Base-by-base conservation (phyloP, 1,140 invertebrate species). In the Papilio xuthus region DNA sequence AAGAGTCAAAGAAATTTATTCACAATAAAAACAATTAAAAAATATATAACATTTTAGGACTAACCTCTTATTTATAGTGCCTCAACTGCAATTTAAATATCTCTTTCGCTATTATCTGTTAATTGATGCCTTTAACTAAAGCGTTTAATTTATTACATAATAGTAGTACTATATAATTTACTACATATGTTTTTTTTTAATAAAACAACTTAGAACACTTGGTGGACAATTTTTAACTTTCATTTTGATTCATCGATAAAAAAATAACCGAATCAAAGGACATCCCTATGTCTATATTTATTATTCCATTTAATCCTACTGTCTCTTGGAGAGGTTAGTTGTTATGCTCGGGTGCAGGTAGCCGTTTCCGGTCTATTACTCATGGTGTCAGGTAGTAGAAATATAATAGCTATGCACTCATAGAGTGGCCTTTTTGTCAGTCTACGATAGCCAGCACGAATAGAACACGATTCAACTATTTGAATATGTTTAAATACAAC, bases 301-400 rank as follows among this genome's bases (percentile, higher is more conserved):
- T 67, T 32, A 67, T 67, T 67, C 60, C 13, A 67, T 67, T 67
- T 67, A 67, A 67, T 71, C 44, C 73, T 26, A 72, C 56, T 71
- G 71, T 72, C 53, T 80, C 79, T 69, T 70, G 50, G 47, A 80
- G 32, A 44, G 47, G 74, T 79, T 84, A 81, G 63, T 88, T 85
- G 78, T 80, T 81, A 85, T 88, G 85, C 86, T 76, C 80, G 60
- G 50, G 80, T 81, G 84, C 86, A 86, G 85, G 85, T 85, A 86
- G 82, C 76, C 76, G 79, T 85, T 86, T 88, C 86, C 86, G 85
- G 86, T 86, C 81, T 77, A 80, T 82, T 84, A 80, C 80, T 56
- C 79, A 82, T 37, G 70, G 77, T 73, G 78, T 78, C 77, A 73
- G 79, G 79, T 73, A 78, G 78, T 80, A 73, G 77, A 80, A 75